Evolutionary conservation across 2,888 invertebrate species (phyloP), one percentile per base, ranked within the genome.

Genomic region (Apamea sordens): DNA sequence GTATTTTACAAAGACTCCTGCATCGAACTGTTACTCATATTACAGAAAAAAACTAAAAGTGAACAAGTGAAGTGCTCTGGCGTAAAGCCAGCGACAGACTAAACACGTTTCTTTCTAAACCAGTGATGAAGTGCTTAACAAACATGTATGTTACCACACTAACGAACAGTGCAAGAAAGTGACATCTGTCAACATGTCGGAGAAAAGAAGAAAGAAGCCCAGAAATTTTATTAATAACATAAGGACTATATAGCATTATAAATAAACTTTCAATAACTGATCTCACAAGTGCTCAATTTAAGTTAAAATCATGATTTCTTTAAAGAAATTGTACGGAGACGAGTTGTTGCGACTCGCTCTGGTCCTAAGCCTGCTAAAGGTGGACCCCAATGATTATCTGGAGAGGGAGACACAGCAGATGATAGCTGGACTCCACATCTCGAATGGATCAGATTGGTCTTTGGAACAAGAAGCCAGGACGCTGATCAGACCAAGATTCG

Each of bases 261-360:
- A 61, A 80, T 64, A 73, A 76, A 71, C 56, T 64, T 76, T 80
- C 53, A 70, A 73, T 75, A 77, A 72, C 73, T 88, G 89, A 89
- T 89, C 89, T 89, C 89, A 89, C 50, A 63, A 63, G 89, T 88
- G 89, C 89, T 89, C 89, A 87, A 89, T 90, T 88, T 87, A 87
- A 79, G 86, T 86, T 75, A 67, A 61, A 76, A 83, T 50, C 76
- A 98, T 98, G 98, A 97, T 98, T 95, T 98, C 98, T 90, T 95
- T 98, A 90, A 98, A 98, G 96, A 98, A 98, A 94, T 96, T 98
- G 70, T 98, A 98, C 91, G 98, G 98, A 73, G 98, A 98, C 93
- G 98, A 98, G 96, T 96, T 99, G 91, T 95, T 99, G 86, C 98
- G 98, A 94, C 96, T 99, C 89, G 98, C 99, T 88, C 94, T 99